A percentile compares a stretch with the other conserved stretches of the same genome.
These are phyloP conservation scores for Glaucopsyche alexis DNA, from an alignment of 2,888 invertebrate species.

Conservation along the genomic window DNA sequence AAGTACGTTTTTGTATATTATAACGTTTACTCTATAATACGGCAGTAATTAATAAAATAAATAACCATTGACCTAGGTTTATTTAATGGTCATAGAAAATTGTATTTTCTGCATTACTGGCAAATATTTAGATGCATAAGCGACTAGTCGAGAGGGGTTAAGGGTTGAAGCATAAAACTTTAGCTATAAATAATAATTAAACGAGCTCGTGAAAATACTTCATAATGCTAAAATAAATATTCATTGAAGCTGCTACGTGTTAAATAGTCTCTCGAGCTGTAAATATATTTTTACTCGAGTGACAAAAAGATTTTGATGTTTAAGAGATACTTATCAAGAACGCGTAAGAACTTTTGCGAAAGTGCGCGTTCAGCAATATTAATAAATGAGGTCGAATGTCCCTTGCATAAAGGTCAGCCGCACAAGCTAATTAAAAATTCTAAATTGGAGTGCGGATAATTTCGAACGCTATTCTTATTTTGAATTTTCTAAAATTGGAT, in stretches of 20 bases:
- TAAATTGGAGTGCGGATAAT: background rate
- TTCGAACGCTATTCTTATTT: background rate
- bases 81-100: conserved; percentile 1
- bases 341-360: background rate
- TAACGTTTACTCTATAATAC: too few relatives aligned
- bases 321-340: background rate
- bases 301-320: background rate
- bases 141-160: background rate
- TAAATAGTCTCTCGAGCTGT: background rate
- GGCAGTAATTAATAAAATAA: background rate
- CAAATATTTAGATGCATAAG: background rate
- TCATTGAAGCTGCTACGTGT: background rate
- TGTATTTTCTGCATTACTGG: background rate
- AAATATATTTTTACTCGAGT: background rate
- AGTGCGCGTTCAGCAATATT: background rate
- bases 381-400: background rate
- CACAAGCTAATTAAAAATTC: background rate
- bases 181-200: background rate
- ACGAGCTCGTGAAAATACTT: background rate
- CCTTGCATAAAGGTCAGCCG: background rate
- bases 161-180: background rate
- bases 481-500: background rate
- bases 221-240: background rate
- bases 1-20: background rate
- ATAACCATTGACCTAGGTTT: background rate